Evolutionary conservation across 2,797 vertebrate species (phyloP), one percentile per base, ranked within the genome.

Genomic region (Semotilus atromaculatus): DNA sequence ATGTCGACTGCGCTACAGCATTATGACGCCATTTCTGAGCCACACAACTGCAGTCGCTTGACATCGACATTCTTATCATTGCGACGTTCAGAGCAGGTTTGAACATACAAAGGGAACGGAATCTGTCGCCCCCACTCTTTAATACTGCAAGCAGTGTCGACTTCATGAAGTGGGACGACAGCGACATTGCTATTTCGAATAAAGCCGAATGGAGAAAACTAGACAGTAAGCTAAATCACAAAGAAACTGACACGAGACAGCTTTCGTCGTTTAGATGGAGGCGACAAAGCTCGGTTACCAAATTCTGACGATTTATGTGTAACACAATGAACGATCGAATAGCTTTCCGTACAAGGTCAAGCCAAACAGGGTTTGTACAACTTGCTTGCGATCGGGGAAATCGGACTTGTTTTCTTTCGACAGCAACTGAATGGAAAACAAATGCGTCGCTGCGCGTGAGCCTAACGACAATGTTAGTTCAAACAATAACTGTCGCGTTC

Each of bases 1-100:
- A 88, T 88, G 86, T 86, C 85, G 84, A 79, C 86, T 81, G 93
- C 93, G 72, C 86, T 88, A 87, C 85, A 76, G 93, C 94, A 91
- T 90, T 93, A 94, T 95, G 95, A 96, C 95, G 95, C 95, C 95
- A 96, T 96, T 96, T 94, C 94, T 93, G 91, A 89, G 90, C 87
- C 86, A 87, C 89, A 91, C 85, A 78, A 81, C 86, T 83, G 86
- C 77, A 80, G 64, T 82, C 81, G 62, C 34, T 86, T 74, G 77
- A 82, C 38, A 85, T 90, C 74, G 82, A 89, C 91, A 80, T 53
- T 26, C 60, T 53, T 29, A 75, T 45, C 60, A 67, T 23, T 36
- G 34, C 55, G 64, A 31, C 43, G 34, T 81, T 76, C 66, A 70
- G 58, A 31, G 14, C 23, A n/a, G 48, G 11, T 68, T 26, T 19